These are phyloP conservation scores for Formica selysi DNA, from an alignment of 1,140 invertebrate genomes.

Conservation along the genomic window DNA sequence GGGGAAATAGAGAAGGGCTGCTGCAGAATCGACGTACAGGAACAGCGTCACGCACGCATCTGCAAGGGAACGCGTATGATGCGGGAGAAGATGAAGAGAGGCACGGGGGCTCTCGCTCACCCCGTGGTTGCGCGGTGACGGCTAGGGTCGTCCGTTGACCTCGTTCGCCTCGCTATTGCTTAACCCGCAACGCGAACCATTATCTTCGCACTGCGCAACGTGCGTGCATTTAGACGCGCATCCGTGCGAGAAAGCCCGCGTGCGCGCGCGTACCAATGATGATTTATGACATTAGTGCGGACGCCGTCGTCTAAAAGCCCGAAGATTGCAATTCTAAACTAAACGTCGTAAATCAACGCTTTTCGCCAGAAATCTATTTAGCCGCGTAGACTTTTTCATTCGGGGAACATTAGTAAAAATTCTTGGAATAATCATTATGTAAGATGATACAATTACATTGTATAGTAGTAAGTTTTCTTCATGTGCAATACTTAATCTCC, in stretches of 20 bases:
- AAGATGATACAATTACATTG: background rate
- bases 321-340: slow-evolving; percentile 74
- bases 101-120: slow-evolving; percentile 48
- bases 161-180: slow-evolving; percentile 67
- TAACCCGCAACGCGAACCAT: slow-evolving; percentile 71
- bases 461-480: background rate
- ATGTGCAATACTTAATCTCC: background rate
- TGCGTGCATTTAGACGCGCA: slow-evolving; percentile 59
- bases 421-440: background rate
- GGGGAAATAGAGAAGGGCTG: slow-evolving; percentile 31
- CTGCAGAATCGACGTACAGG: slow-evolving; percentile 67
- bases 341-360: slow-evolving; percentile 66
- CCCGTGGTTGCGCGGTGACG: slow-evolving; percentile 67
- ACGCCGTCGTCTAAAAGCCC: slow-evolving; percentile 61
- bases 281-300: slow-evolving; percentile 73
- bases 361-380: slow-evolving; percentile 48
- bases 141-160: slow-evolving; percentile 78
- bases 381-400: slow-evolving; percentile 7
- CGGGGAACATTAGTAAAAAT: background rate
- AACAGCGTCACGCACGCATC: slow-evolving; percentile 66
- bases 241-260: slow-evolving; percentile 25
- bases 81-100: background rate
- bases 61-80: slow-evolving; percentile 45
- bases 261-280: slow-evolving; percentile 65
- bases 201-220: slow-evolving; percentile 70